A percentile compares a stretch with the other conserved stretches of the same genome.
Conservation (phyloP, 2,113 vertebrate genomes). For the Falcunculus frontatus region DNA sequence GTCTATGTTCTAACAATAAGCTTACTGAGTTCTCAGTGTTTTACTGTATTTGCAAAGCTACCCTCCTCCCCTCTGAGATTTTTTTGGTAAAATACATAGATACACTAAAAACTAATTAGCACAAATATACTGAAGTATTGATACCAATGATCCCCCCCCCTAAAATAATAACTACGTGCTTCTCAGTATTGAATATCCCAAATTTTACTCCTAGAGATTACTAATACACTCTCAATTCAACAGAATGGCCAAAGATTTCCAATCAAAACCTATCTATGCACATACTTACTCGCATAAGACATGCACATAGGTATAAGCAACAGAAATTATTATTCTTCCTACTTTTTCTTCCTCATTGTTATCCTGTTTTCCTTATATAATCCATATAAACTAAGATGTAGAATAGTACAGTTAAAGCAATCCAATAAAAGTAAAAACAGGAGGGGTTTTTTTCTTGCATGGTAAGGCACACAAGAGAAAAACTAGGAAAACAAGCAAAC, state of each 20-base stretch:
- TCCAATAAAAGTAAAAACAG: background rate
- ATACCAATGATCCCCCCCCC: background rate
- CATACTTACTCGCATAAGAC: conserved; percentile 30
- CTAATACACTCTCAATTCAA: conserved; percentile 30
- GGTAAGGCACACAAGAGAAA: conserved; percentile 21
- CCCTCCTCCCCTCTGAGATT: conserved; percentile 73
- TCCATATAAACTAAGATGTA: background rate
- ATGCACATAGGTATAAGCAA: conserved; percentile 19
- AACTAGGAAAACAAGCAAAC: conserved; percentile 56
- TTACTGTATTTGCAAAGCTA: conserved; percentile 65
- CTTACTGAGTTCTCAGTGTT: conserved; percentile 67
- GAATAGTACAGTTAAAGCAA: background rate
- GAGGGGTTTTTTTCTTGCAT: conserved; percentile 15
- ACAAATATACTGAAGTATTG: conserved; percentile 43
- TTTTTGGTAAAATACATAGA: conserved; percentile 7
- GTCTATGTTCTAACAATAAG: conserved; percentile 71
- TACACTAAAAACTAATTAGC: conserved; percentile 61
- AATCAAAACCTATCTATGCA: conserved; percentile 37
- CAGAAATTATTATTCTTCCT: background rate
- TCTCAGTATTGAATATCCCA: conserved; percentile 20
- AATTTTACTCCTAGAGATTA: conserved; percentile 44
- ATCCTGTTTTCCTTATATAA: conserved; percentile 37
- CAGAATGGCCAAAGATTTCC: background rate
- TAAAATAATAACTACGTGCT: conserved; percentile 1
- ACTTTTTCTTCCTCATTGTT: conserved; percentile 42